Evolutionary conservation across 2,888 invertebrate genomes (phyloP).

Genomic region (Rhingia rostrata): DNA sequence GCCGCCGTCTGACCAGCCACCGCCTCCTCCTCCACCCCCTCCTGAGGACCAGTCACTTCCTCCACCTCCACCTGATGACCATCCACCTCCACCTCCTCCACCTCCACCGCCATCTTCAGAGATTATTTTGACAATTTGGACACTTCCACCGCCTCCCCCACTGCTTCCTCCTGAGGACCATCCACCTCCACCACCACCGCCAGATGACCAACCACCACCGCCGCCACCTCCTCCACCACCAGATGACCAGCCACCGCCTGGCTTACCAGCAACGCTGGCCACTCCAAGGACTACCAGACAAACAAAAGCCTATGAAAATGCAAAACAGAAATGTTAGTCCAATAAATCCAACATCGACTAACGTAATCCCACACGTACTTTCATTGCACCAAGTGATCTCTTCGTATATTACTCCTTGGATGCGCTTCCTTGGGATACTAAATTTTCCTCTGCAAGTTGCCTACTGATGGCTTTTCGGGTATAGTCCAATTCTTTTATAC

Average conservation of each 20-base stretch:
- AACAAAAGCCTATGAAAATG: conserved; percentile 78
- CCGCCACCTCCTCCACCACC: conserved; percentile 54
- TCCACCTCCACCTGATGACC: conserved; percentile 34
- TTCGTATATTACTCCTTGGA: conserved; percentile 31
- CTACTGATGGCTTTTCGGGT: conserved; percentile 65
- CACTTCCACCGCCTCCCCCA: conserved; percentile 58
- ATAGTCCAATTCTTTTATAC: conserved; percentile 73
- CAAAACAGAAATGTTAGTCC: conserved; percentile 37
- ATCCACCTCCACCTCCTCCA: conserved; percentile 51
- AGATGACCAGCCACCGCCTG: conserved; percentile 75
- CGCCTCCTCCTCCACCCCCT: conserved; percentile 76
- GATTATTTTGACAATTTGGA: conserved; percentile 73
- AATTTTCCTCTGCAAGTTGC: conserved; percentile 52
- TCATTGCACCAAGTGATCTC: conserved; percentile 52
- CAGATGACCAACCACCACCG: conserved; percentile 45
- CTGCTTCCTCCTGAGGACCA: conserved; percentile 65
- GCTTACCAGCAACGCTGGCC: conserved; percentile 80
- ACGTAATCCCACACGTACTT: conserved; percentile 63
- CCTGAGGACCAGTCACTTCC: conserved; percentile 75
- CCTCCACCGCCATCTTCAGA: conserved; percentile 64
- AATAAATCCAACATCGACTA: neutral
- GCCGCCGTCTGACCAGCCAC: conserved; percentile 73
- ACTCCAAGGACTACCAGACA: conserved; percentile 80
- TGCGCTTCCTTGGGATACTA: conserved; percentile 39
- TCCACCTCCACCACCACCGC: conserved; percentile 51